phyloP scores from a whole-genome alignment of 2,113 vertebrate species.

The Erinaceus europaeus region DNA sequence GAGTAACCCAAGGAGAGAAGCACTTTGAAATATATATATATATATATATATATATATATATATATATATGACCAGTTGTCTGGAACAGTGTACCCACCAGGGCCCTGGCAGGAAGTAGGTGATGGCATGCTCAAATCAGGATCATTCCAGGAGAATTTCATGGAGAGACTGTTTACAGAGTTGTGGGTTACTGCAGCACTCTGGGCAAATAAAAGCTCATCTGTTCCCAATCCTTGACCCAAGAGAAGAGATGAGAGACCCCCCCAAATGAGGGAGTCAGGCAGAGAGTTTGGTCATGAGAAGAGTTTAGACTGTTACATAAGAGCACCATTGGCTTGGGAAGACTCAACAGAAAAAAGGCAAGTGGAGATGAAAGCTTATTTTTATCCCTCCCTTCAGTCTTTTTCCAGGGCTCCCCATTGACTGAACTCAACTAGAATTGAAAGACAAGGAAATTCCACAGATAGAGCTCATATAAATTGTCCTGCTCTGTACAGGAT shows the following conservation, averaged over 20 bases:
- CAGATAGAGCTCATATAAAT: background rate
- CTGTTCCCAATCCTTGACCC: background rate
- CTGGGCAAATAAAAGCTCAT: constrained; percentile 50
- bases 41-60: constrained; percentile 38
- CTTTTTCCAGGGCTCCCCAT: background rate
- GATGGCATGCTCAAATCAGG: constrained; percentile 43
- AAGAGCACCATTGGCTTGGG: background rate
- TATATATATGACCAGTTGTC: background rate
- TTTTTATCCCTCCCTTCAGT: background rate
- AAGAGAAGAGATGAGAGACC: background rate
- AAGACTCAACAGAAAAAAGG: background rate
- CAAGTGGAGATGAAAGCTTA: background rate
- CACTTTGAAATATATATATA: constrained; percentile 38
- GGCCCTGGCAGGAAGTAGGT: constrained; percentile 52
- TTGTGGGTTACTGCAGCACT: constrained; percentile 9
- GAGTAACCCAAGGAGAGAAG: constrained; percentile 1
- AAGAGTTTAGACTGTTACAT: background rate
- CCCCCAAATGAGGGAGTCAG: background rate
- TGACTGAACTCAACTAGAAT: background rate
- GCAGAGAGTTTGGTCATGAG: background rate
- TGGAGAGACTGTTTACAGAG: constrained; percentile 56
- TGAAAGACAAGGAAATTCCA: background rate
- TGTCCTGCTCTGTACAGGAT: no score
- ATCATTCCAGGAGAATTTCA: constrained; percentile 55
- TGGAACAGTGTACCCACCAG: constrained; percentile 11